Evolutionary conservation across 2,888 invertebrate genomes (phyloP), one percentile per base, ranked within the genome.

Genomic region (Seira musarum): DNA sequence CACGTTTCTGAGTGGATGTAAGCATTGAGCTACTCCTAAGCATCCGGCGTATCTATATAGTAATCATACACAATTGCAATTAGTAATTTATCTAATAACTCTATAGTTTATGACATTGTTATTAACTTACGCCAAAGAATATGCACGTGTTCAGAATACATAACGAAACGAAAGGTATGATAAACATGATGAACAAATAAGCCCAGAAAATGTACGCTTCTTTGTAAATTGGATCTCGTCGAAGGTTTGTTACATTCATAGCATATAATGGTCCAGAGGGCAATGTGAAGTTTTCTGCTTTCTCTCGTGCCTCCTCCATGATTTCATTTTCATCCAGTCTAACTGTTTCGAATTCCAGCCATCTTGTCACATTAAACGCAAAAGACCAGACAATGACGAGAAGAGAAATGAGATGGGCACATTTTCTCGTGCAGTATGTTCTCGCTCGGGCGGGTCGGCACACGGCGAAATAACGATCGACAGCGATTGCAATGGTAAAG

Each of bases 71-170:
- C 79, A 3, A 85, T 71, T 3, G 85, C 85, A 1, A 85, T 83
- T 63, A 84, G 73, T 0, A 24, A 84, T 40, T 74, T 15, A 35
- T 30, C 61, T 70, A 85, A 85, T 1, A 85, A 86, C 10, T 75
- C 30, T 22, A 61, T 1, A 2, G 30, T 19, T 35, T 49, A 30
- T 30, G 30, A 30, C 30, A 70, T 30, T 17, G n/a, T 70, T 13
- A 68, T 64, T 17, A 30, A 77, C 84, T 83, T 80, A 86, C 86
- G n/a, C 82, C 82, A 35, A 57, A 30, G 57, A 82, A 86, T 64
- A 86, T 85, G 57, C 81, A 78, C 61, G 68, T 73, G 61, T 86
- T 86, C 74, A 86, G 84, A 25, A 82, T 77, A 15, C 76, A 68
- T 15, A 86, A 73, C 24, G 81, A 80, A 13, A 77, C 68, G 25